Conservation (phyloP, 2,888 invertebrate genomes). For the Plagiodera versicolora region DNA sequence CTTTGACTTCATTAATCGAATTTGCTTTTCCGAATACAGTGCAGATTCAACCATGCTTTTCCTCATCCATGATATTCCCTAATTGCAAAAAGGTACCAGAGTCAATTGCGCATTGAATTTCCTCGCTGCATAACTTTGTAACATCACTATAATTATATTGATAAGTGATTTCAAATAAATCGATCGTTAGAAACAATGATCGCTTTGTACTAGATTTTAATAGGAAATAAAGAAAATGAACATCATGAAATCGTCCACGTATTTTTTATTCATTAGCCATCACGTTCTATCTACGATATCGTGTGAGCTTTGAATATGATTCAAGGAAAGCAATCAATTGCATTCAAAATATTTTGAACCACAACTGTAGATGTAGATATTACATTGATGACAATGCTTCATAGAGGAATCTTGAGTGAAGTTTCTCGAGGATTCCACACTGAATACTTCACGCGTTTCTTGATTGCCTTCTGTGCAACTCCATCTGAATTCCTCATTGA, state of each 20-base stretch:
- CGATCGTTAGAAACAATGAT: constrained; percentile 23
- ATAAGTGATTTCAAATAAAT: constrained; percentile 10
- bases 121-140: constrained; percentile 18
- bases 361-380: not conserved
- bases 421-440: too few species aligned
- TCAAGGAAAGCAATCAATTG: not conserved
- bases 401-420: not conserved
- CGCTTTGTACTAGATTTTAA: constrained; percentile 14
- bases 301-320: constrained; percentile 11
- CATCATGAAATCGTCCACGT: constrained; percentile 17
- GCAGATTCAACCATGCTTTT: too few species aligned
- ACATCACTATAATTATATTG: constrained; percentile 21
- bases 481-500: too few species aligned
- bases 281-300: constrained; percentile 15
- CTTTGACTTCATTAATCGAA: too few species aligned
- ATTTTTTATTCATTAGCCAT: constrained; percentile 5
- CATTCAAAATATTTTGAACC: not conserved
- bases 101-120: constrained; percentile 16
- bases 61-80: too few species aligned
- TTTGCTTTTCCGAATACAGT: too few species aligned
- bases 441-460: too few species aligned
- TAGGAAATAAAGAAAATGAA: constrained; percentile 20
- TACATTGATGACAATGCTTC: not conserved
- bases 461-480: too few species aligned
- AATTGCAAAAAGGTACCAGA: not conserved